phyloP scores from a whole-genome alignment of 2,888 invertebrate species.

The Cheilosia pagana region DNA sequence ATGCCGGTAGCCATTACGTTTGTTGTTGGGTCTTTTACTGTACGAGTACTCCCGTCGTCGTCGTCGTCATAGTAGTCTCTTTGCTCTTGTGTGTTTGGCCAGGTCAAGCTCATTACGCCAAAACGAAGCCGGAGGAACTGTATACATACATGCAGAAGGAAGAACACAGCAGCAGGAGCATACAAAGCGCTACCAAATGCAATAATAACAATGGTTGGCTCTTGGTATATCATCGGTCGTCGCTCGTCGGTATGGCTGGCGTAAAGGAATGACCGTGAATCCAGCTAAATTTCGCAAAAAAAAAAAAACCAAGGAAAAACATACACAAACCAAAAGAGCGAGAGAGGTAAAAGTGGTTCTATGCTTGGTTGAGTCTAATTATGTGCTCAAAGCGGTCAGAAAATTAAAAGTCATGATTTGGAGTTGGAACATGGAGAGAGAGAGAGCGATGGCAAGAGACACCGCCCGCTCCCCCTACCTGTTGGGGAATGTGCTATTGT shows the following conservation, averaged over 20 bases:
- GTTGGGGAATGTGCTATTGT: not conserved
- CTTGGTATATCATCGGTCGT: not conserved
- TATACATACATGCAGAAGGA: slow-evolving; percentile 18
- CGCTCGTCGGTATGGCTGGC: slow-evolving; percentile 16
- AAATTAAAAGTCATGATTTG: slow-evolving; percentile 70
- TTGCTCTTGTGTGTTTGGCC: slow-evolving; percentile 17
- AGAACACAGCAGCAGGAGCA: slow-evolving; percentile 19
- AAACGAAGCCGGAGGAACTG: slow-evolving; percentile 34
- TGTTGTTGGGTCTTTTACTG: slow-evolving; percentile 35
- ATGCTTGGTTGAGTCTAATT: slow-evolving; percentile 69
- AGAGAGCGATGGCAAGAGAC: not conserved
- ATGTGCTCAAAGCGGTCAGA: slow-evolving; percentile 70
- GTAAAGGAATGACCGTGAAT: slow-evolving; percentile 68
- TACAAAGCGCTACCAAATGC: slow-evolving; percentile 26
- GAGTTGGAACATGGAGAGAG: not conserved
- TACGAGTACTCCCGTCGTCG: slow-evolving; percentile 14
- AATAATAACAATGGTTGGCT: slow-evolving; percentile 47
- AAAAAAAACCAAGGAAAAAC: not conserved
- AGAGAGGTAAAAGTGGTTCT: slow-evolving; percentile 33
- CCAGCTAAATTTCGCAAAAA: slow-evolving; percentile 61
- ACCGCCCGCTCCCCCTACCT: not conserved
- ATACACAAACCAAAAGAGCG: slow-evolving; percentile 1
- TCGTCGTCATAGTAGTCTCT: slow-evolving; percentile 21
- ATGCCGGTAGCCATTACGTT: slow-evolving; percentile 50
- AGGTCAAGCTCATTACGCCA: slow-evolving; percentile 68